phyloP scores from a whole-genome alignment of 2,797 vertebrate genomes.

The Enteromius viviparus region DNA sequence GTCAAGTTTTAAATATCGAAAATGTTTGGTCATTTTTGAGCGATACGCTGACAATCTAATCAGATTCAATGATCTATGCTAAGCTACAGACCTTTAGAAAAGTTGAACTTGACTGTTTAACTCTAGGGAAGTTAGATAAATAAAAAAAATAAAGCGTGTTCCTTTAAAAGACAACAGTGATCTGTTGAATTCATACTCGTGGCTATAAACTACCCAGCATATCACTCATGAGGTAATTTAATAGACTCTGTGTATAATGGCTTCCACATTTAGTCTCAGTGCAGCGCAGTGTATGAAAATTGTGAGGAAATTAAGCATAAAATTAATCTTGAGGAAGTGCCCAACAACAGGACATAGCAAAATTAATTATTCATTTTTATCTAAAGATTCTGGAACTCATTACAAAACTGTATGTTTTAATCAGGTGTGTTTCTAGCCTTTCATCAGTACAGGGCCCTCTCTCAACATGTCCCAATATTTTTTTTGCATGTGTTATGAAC shows the following conservation, averaged over 20 bases:
- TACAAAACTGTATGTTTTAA: background rate
- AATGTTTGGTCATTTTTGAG: too few relatives aligned
- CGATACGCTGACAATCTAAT: too few relatives aligned
- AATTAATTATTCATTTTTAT: conserved; percentile 2
- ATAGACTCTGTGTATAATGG: background rate
- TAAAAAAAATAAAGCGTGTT: too few relatives aligned
- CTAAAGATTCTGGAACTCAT: background rate
- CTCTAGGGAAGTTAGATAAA: too few relatives aligned
- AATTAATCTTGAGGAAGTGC: background rate
- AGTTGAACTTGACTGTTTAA: too few relatives aligned
- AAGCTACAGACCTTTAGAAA: too few relatives aligned
- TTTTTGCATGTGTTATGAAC: too few relatives aligned
- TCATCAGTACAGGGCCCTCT: background rate
- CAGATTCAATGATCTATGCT: too few relatives aligned
- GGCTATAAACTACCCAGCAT: background rate
- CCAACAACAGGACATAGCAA: background rate
- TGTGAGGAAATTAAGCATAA: background rate
- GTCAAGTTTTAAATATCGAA: too few relatives aligned
- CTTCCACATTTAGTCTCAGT: background rate
- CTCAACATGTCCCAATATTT: background rate
- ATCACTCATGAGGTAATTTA: background rate
- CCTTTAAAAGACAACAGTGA: background rate
- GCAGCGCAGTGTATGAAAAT: background rate
- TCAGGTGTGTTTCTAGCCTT: background rate
- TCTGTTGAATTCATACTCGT: background rate